Evolutionary conservation across 1,140 invertebrate genomes (phyloP).

Genomic region (Macrobrachium nipponense): DNA sequence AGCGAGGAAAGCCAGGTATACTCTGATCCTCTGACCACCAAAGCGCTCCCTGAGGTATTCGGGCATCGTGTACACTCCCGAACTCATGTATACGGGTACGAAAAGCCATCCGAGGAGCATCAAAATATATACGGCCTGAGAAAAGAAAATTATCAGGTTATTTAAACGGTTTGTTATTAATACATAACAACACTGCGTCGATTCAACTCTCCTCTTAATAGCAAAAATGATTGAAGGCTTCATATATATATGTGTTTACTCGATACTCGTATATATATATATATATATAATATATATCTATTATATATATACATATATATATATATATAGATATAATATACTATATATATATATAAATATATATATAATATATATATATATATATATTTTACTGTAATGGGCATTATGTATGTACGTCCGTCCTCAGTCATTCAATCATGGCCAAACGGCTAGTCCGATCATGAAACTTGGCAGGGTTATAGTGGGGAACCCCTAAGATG

Average conservation of each 20-base stretch:
- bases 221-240: too few species aligned
- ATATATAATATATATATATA: slow-evolving; percentile 7
- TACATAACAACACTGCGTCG: too few species aligned
- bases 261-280: neutral
- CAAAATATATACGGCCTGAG: slow-evolving; percentile 70
- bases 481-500: too few species aligned
- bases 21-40: slow-evolving; percentile 72
- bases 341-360: neutral
- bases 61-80: slow-evolving; percentile 72
- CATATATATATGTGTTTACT: too few species aligned
- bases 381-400: too few species aligned
- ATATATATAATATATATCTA: neutral
- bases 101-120: slow-evolving; percentile 74
- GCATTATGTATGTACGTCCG: too few species aligned
- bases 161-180: too few species aligned
- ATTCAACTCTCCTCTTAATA: too few species aligned
- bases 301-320: neutral
- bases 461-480: too few species aligned
- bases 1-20: slow-evolving; percentile 72
- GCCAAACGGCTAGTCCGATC: too few species aligned
- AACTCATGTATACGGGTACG: slow-evolving; percentile 73
- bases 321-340: neutral
- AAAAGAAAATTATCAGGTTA: too few species aligned
- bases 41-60: slow-evolving; percentile 73
- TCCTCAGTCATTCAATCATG: too few species aligned